Base-by-base conservation (phyloP, 2,113 vertebrate genomes). In the Lepidothrix coronata region DNA sequence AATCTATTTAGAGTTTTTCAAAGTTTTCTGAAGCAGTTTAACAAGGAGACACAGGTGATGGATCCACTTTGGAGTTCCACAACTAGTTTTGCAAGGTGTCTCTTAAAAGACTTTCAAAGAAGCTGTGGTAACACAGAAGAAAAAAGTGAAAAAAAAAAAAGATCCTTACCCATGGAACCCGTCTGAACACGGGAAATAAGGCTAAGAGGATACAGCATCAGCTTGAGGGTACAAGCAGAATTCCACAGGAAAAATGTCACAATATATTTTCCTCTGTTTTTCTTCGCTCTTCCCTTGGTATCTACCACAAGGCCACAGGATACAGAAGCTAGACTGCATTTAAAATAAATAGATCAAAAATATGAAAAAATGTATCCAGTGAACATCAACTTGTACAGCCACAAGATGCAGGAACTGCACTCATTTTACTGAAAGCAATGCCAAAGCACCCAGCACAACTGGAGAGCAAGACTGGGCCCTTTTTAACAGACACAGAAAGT, bases 311-410 rank as follows among this genome's bases (percentile, higher is more conserved):
- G 59, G 35, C 23, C 41, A 21, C n/a, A 41, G 30, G 35, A 57
- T 24, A 72, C 9, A 46, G 31, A 27, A 35, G 8, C 15, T n/a
- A 62, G 67, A 39, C 30, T 58, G 37, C 25, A 20, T 55, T 62
- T 68, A 82, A 77, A 39, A 63, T 2, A 43, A 20, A 39, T 39
- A 43, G 24, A 49, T 28, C 13, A 63, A 75, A 68, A 78, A 31
- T 3, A 39, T 0, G 2, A 48, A 65, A 41, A 17, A 21, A 49
- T n/a, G 1, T 18, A 66, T 27, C 28, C 62, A 44, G 3, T 39
- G 39, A 84, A 49, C 48, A 59, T 31, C 33, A 84, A 11, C 39
- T 30, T 30, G 14, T 21, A 31, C 35, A 88, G 54, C 37, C 41
- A 23, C 1, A 15, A 67, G 37, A 49, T 54, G 24, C 35, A 44